Percentiles rank a stretch among this genome's conserved stretches.
Evolutionary conservation across 2,797 vertebrate species (phyloP).

Genomic region (Arrhamphus sclerolepis): DNA sequence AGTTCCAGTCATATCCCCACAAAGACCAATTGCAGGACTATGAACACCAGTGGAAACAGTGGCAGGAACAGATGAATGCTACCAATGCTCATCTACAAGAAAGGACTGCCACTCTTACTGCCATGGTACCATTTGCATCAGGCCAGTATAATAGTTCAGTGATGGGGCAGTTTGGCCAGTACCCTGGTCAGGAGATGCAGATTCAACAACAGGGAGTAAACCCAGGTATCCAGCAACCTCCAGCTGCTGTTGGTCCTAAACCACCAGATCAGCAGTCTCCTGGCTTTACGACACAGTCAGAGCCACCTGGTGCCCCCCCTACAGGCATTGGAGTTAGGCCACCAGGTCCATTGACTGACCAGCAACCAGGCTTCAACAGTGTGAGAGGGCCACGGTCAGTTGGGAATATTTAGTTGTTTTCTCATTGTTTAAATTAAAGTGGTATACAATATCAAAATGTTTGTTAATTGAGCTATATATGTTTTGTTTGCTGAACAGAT

Average conservation of each 20-base stretch:
- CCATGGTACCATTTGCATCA: slow-evolving; percentile 84
- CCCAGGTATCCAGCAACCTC: slow-evolving; percentile 39
- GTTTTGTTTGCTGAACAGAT: slow-evolving; percentile 31
- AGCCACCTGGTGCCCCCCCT: slow-evolving; percentile 57
- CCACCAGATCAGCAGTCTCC: slow-evolving; percentile 51
- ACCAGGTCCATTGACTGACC: slow-evolving; percentile 77
- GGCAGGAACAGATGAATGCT: slow-evolving; percentile 97
- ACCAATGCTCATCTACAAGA: slow-evolving; percentile 91
- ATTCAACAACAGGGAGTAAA: slow-evolving; percentile 72
- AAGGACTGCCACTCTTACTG: slow-evolving; percentile 86
- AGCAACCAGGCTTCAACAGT: slow-evolving; percentile 81
- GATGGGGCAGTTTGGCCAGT: slow-evolving; percentile 83
- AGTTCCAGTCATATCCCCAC: slow-evolving; percentile 93
- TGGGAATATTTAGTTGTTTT: background rate
- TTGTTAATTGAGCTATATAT: background rate
- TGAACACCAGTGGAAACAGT: slow-evolving; percentile 95
- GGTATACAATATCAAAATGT: background rate
- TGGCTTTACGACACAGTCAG: slow-evolving; percentile 53
- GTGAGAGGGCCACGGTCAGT: slow-evolving; percentile 85
- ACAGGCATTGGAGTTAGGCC: slow-evolving; percentile 69
- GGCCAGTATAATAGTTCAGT: slow-evolving; percentile 73
- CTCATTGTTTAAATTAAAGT: too few species aligned
- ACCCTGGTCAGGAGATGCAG: slow-evolving; percentile 70
- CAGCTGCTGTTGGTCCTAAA: slow-evolving; percentile 51
- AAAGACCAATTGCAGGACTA: slow-evolving; percentile 97